phyloP scores from a whole-genome alignment of 2,113 vertebrate species.

The Eclectus roratus region DNA sequence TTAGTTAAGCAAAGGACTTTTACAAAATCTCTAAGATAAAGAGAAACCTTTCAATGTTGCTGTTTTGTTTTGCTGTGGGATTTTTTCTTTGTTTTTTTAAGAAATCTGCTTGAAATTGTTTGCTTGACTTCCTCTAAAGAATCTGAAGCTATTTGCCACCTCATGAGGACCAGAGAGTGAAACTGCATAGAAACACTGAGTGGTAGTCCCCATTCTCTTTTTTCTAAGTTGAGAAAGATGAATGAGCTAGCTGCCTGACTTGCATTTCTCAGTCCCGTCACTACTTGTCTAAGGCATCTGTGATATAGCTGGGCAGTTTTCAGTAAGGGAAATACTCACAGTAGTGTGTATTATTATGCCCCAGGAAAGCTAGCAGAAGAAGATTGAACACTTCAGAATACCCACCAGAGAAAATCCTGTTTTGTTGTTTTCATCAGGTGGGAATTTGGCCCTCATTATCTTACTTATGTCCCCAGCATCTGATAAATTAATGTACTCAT shows the following conservation, averaged over 20 bases:
- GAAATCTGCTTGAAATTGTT: slow-evolving; percentile 12
- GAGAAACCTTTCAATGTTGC: not conserved
- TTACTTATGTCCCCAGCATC: not conserved
- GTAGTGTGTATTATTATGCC: not conserved
- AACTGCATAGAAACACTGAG: slow-evolving; percentile 1
- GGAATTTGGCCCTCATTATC: not conserved
- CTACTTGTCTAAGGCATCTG: not conserved
- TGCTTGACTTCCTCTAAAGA: slow-evolving; percentile 19
- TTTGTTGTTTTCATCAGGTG: not conserved
- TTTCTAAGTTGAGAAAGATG: slow-evolving; percentile 19
- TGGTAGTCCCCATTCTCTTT: slow-evolving; percentile 38
- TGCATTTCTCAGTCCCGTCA: not conserved
- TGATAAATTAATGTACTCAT: not conserved
- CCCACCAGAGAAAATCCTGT: not conserved
- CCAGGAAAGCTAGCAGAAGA: not conserved
- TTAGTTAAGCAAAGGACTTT: not conserved
- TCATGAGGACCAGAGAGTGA: slow-evolving; percentile 26
- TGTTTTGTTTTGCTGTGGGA: not conserved
- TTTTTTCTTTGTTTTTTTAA: not conserved
- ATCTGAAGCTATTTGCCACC: not conserved
- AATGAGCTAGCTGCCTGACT: not conserved
- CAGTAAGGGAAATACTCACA: not conserved
- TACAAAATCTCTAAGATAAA: not conserved
- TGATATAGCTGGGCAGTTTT: not conserved
- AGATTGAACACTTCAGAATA: not conserved